Conservation (phyloP, 2,888 invertebrate genomes). For the Tridacna crocea region DNA sequence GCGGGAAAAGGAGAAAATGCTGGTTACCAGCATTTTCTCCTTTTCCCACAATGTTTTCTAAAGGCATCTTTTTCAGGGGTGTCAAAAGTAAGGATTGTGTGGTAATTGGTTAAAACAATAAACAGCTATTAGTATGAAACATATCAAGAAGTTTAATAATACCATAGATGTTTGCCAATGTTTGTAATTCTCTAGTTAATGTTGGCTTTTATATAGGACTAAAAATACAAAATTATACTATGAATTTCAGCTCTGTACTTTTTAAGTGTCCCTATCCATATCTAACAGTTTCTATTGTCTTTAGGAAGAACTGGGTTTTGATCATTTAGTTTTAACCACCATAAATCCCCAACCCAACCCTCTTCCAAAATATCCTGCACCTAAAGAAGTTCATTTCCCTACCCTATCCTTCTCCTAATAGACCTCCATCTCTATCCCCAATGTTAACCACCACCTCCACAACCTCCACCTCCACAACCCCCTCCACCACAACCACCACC, state of each 20-base stretch:
- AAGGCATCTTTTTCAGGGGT: no score
- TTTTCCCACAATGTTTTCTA: not conserved
- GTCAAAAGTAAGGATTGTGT: no score
- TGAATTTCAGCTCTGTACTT: no score
- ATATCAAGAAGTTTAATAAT: no score
- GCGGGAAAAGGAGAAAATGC: not conserved
- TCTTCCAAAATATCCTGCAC: not conserved
- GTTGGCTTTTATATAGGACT: no score
- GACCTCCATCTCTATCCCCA: not conserved
- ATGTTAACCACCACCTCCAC: not conserved
- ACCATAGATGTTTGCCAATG: no score
- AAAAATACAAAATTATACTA: no score
- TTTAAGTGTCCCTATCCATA: no score
- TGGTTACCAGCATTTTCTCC: not conserved
- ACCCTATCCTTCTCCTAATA: not conserved
- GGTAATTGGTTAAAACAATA: not conserved
- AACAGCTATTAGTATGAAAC: not conserved
- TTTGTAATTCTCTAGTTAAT: no score
- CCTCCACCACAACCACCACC: constrained; percentile 25
- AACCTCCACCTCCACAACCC: not conserved
- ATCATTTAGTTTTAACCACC: no score
- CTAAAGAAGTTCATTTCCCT: not conserved
- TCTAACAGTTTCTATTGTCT: no score
- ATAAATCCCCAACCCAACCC: not conserved
- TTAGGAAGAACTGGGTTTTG: no score